Percentiles rank a stretch among this genome's conserved stretches.
phyloP scores from a whole-genome alignment of 2,797 vertebrate species.

The Channallabes apus region DNA sequence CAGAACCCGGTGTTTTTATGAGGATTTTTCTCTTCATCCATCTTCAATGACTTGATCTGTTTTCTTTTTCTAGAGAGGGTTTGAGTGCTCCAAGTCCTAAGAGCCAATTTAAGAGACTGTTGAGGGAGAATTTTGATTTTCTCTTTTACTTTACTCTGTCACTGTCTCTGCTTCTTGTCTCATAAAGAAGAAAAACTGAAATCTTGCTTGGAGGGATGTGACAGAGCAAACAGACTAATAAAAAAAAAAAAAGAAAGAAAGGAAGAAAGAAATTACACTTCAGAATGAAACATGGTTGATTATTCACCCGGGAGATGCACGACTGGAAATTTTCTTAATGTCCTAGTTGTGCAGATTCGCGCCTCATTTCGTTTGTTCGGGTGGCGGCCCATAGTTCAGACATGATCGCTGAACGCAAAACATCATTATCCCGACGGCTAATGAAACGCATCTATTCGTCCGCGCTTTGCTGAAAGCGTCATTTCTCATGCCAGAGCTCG shows the following conservation, averaged over 20 bases:
- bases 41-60: conserved; percentile 56
- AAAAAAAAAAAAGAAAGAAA: neutral
- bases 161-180: conserved; percentile 11
- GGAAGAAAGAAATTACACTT: neutral
- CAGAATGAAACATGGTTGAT: conserved; percentile 11
- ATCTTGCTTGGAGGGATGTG: conserved; percentile 33
- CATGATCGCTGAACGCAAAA: conserved; percentile 39
- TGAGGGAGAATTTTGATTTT: conserved; percentile 52
- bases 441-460: conserved; percentile 46
- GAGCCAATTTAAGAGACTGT: conserved; percentile 52
- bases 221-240: conserved; percentile 35
- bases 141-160: neutral
- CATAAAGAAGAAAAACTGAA: conserved; percentile 13
- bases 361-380: conserved; percentile 40
- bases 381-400: conserved; percentile 33
- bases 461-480: conserved; percentile 30
- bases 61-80: conserved; percentile 18
- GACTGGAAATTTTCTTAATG: conserved; percentile 5
- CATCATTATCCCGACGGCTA: conserved; percentile 39
- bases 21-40: conserved; percentile 31
- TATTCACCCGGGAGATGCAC: conserved; percentile 7
- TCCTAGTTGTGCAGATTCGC: conserved; percentile 14
- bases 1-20: conserved; percentile 46
- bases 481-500: conserved; percentile 36
- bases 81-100: conserved; percentile 52